Conservation (phyloP, 1,140 invertebrate species). For the Holcopasites calliopsidis region DNA sequence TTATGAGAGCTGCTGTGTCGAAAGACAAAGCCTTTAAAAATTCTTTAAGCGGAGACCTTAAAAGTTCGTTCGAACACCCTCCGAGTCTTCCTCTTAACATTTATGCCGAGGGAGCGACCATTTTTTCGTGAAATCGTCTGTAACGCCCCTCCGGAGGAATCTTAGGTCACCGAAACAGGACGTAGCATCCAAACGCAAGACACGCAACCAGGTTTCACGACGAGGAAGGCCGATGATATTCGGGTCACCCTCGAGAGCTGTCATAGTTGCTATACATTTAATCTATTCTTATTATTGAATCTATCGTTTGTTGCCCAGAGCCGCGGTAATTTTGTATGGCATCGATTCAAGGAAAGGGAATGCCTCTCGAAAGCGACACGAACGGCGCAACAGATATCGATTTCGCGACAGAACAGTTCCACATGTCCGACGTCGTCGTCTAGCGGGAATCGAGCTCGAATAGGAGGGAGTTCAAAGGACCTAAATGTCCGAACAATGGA, state of each 20-base stretch:
- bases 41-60: neutral
- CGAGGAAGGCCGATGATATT: constrained; percentile 32
- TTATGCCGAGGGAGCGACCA: too few relatives aligned
- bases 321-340: neutral
- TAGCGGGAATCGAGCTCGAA: constrained; percentile 10
- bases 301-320: too few relatives aligned
- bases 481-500: neutral
- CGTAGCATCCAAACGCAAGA: constrained; percentile 70
- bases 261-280: neutral
- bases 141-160: constrained; percentile 14
- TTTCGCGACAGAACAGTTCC: constrained; percentile 48
- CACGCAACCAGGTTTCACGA: constrained; percentile 65
- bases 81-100: too few relatives aligned
- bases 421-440: constrained; percentile 35
- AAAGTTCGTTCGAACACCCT: neutral
- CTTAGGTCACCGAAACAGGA: constrained; percentile 34
- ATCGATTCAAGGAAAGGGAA: constrained; percentile 17
- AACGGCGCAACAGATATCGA: constrained; percentile 44
- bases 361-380: constrained; percentile 47
- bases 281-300: too few relatives aligned
- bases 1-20: too few relatives aligned
- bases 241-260: constrained; percentile 38
- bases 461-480: neutral
- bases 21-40: too few relatives aligned
- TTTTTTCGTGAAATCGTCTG: constrained; percentile 21